Conservation (phyloP, 1,140 invertebrate species). For the Drosophila bocki region DNA sequence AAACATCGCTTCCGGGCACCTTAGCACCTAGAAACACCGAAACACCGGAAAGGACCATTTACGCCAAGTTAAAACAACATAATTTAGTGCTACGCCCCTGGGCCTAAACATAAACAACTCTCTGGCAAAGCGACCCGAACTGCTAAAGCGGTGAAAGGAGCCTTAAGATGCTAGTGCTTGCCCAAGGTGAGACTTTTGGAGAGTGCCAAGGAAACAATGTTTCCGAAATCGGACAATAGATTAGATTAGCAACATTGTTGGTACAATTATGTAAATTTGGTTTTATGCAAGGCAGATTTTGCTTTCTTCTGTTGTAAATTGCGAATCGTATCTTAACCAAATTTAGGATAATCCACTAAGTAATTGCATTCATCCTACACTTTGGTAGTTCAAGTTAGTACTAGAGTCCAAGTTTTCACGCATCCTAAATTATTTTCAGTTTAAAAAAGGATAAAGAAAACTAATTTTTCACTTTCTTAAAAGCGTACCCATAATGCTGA, state of each 20-base stretch:
- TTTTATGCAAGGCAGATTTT: neutral
- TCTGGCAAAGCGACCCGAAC: conserved; percentile 21
- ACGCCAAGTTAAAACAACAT: conserved; percentile 74
- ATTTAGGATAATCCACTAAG: neutral
- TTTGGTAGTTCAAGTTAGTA: neutral
- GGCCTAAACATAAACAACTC: conserved; percentile 69
- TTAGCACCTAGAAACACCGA: conserved; percentile 1
- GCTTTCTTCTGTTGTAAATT: conserved; percentile 10
- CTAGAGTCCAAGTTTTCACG: neutral
- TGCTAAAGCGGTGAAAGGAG: conserved; percentile 48
- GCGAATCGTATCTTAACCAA: neutral
- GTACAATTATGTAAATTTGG: conserved; percentile 40
- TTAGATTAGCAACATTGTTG: conserved; percentile 47
- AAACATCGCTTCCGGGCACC: conserved; percentile 60
- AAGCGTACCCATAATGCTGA: neutral
- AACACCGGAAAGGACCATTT: conserved; percentile 57
- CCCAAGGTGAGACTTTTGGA: conserved; percentile 1
- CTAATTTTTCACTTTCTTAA: neutral
- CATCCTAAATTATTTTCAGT: neutral
- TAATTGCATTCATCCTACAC: neutral
- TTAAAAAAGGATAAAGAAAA: neutral
- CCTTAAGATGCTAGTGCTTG: conserved; percentile 32
- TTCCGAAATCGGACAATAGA: conserved; percentile 32
- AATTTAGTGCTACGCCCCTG: conserved; percentile 60
- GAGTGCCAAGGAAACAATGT: conserved; percentile 28